Evolutionary conservation across 2,888 invertebrate genomes (phyloP), one percentile per base, ranked within the genome.

Genomic region (Micoletzkya japonica): DNA sequence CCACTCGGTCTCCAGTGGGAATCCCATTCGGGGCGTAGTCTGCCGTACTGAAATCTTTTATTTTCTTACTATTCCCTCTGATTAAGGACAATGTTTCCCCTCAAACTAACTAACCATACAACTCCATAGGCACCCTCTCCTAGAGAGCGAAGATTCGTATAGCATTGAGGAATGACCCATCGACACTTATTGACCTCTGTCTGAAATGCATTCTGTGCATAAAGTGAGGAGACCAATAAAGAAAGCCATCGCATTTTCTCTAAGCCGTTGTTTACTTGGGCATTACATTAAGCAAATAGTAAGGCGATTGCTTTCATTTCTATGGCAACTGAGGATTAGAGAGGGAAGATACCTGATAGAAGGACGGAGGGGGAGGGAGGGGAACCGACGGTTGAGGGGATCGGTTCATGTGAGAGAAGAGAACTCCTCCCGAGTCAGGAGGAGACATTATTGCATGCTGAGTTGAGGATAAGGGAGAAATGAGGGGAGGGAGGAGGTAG

Each of bases 121-220:
- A 76, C 75, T 30, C 81, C 81, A 70, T 81, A 81, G 10, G 81
- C 81, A 28, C 81, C 81, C 56, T 79, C 79, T 20, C 79, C 81
- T 4, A 81, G 61, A 6, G 79, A 70, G 20, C 74, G 70, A 26
- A 81, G 70, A 52, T 75, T 76, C 20, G 60, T 59, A 60, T 81
- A 81, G 71, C 73, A 74, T 1, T 74, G 67, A 17, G 81, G 81
- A 56, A 81, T 70, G 28, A 78, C 76, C 81, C 81, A 81, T 68
- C 75, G 92, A 73, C 97, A 95, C 88, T 93, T 93, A 88, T 95
- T 95, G 80, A 97, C 92, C 89, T 96, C 96, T 70, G 94, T 89
- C 88, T 79, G 64, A 20, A 76, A 68, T 30, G 60, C 0, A 20
- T 10, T 17, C 7, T 24, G 28, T n/a, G n/a, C n/a, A n/a, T n/a